These are phyloP conservation scores for Tetragonula carbonaria DNA, from an alignment of 2,888 invertebrate species.

Conservation along the genomic window DNA sequence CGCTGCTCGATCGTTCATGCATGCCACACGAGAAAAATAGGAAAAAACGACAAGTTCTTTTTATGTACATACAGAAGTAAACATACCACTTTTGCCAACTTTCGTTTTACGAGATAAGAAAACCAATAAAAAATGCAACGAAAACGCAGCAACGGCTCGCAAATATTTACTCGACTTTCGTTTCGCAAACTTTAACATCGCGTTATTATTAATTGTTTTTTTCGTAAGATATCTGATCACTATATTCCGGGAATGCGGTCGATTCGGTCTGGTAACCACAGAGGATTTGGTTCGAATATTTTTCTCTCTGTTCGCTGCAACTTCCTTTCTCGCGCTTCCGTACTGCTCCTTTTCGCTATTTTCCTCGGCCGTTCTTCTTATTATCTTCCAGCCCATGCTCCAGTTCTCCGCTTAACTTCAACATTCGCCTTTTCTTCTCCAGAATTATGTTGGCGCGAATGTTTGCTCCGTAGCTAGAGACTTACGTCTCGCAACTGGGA, in stretches of 20 bases:
- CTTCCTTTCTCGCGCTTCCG: not conserved
- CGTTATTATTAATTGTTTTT: not conserved
- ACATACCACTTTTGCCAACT: not conserved
- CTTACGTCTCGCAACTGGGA: not conserved
- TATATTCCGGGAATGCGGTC: not conserved
- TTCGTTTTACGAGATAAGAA: not conserved
- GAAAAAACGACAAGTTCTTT: not conserved
- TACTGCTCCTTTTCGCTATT: constrained; percentile 9
- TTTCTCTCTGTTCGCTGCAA: not conserved
- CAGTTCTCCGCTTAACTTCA: constrained; percentile 34
- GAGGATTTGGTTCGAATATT: constrained; percentile 6
- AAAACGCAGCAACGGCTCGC: not conserved
- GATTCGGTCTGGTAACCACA: not conserved
- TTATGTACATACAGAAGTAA: not conserved
- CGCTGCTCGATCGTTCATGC: not conserved
- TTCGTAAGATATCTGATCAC: not conserved
- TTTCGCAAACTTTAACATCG: not conserved
- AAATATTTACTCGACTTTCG: not conserved
- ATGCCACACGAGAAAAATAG: not conserved
- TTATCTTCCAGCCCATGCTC: constrained; percentile 18
- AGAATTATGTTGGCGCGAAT: constrained; percentile 29
- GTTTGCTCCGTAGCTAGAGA: constrained; percentile 4
- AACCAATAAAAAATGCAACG: not conserved
- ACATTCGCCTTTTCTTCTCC: constrained; percentile 25
- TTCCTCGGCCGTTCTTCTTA: constrained; percentile 29